These are phyloP conservation scores for Aeoliscus strigatus DNA, from an alignment of 2,797 vertebrate species.

Conservation along the genomic window DNA sequence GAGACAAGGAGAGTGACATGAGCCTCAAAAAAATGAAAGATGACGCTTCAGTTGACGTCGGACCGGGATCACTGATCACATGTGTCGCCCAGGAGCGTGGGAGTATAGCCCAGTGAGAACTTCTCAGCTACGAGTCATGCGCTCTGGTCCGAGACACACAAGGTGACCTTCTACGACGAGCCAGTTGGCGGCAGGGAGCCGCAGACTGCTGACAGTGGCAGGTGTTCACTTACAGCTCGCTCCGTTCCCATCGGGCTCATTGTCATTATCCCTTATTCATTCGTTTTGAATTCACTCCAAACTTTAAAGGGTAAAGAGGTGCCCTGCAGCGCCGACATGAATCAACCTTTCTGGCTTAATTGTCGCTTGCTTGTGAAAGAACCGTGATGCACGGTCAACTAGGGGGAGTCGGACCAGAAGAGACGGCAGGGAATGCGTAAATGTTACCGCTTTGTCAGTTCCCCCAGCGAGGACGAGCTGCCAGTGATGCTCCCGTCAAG, in stretches of 20 bases:
- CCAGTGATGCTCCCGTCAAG: too few relatives aligned
- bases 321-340: slow-evolving; percentile 26
- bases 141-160: slow-evolving; percentile 46
- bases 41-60: slow-evolving; percentile 43
- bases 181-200: slow-evolving; percentile 25
- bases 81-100: too few relatives aligned
- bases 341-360: slow-evolving; percentile 24
- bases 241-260: slow-evolving; percentile 25
- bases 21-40: slow-evolving; percentile 35
- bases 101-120: slow-evolving; percentile 48
- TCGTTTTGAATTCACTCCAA: slow-evolving; percentile 26
- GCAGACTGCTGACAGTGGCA: slow-evolving; percentile 61
- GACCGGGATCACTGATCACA: too few relatives aligned
- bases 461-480: too few relatives aligned
- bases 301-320: slow-evolving; percentile 35
- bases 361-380: slow-evolving; percentile 8
- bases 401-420: slow-evolving; percentile 22
- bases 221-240: slow-evolving; percentile 55
- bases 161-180: slow-evolving; percentile 61
- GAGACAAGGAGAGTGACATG: slow-evolving; percentile 29
- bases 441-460: slow-evolving; percentile 35
- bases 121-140: slow-evolving; percentile 46
- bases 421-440: too few relatives aligned
- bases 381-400: slow-evolving; percentile 6
- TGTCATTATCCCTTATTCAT: slow-evolving; percentile 59